Evolutionary conservation across 2,113 vertebrate genomes (phyloP).

Genomic region (Vombatus ursinus): DNA sequence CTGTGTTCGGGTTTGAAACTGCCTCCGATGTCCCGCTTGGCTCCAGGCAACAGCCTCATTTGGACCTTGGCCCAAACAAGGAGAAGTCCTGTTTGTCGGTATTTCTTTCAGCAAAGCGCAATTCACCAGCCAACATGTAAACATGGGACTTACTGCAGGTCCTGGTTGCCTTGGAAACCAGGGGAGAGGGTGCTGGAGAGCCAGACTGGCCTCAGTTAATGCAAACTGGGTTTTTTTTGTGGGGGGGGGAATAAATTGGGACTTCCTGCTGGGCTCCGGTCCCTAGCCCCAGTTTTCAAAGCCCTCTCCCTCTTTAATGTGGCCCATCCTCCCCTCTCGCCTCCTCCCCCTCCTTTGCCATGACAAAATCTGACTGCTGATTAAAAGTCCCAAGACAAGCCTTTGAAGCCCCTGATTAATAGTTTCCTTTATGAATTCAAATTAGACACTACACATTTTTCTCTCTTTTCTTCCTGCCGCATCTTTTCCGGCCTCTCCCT

Average conservation of each 20-base stretch:
- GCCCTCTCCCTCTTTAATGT: conserved; percentile 13
- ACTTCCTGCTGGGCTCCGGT: conserved; percentile 72
- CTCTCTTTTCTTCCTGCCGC: neutral
- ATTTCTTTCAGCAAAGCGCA: conserved; percentile 75
- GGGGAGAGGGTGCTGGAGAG: conserved; percentile 78
- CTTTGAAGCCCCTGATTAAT: conserved; percentile 80
- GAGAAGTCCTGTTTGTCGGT: conserved; percentile 65
- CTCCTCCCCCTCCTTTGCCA: conserved; percentile 50
- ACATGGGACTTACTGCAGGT: conserved; percentile 62
- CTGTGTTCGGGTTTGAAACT: conserved; percentile 57
- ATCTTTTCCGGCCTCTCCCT: neutral
- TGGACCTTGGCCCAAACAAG: conserved; percentile 41
- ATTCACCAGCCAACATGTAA: conserved; percentile 63
- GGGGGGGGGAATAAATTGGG: conserved; percentile 75
- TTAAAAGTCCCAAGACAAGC: conserved; percentile 79
- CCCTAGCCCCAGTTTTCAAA: conserved; percentile 62
- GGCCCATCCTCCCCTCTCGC: conserved; percentile 24
- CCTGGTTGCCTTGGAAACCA: conserved; percentile 82
- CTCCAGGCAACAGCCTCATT: conserved; percentile 54
- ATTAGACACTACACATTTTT: conserved; percentile 68
- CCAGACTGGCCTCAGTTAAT: conserved; percentile 74
- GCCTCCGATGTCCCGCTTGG: conserved; percentile 62
- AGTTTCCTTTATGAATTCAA: conserved; percentile 82
- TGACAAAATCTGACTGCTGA: conserved; percentile 74
- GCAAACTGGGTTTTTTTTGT: conserved; percentile 73